phyloP scores from a whole-genome alignment of 2,113 vertebrate species.

The Lagopus leucura region DNA sequence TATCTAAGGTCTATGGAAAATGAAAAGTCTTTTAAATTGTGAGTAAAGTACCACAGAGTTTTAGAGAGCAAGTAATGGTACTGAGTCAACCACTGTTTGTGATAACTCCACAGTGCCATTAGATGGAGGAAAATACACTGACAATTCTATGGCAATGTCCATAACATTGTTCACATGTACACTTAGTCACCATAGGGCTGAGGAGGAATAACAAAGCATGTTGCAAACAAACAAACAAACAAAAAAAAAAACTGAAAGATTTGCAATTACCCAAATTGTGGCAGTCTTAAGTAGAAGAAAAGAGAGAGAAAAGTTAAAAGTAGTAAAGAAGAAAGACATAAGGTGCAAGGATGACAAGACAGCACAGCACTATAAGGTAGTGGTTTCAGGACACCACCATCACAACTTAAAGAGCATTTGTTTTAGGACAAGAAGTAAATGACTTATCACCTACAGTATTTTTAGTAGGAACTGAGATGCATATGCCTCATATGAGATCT shows the following conservation, averaged over 20 bases:
- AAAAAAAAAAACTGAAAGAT: not conserved
- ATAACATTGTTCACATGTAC: not conserved
- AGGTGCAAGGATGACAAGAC: not conserved
- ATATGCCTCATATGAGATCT: not conserved
- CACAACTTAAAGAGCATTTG: not conserved
- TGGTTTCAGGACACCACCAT: not conserved
- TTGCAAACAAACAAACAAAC: not conserved
- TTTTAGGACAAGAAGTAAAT: constrained; percentile 9
- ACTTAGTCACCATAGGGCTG: not conserved
- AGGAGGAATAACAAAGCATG: not conserved
- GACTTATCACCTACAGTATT: not conserved
- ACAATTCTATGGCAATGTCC: not conserved
- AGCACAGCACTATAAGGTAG: not conserved
- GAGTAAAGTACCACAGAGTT: not conserved
- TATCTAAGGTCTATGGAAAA: constrained; percentile 1
- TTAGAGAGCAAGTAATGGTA: not conserved
- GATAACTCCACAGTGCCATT: not conserved
- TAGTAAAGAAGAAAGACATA: not conserved
- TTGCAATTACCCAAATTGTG: not conserved
- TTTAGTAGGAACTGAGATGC: not conserved
- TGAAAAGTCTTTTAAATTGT: constrained; percentile 7
- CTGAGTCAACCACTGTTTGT: not conserved
- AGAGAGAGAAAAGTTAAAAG: not conserved
- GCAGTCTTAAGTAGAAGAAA: not conserved
- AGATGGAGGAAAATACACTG: not conserved